phyloP scores from a whole-genome alignment of 1,140 invertebrate genomes.

The Ephestia elutella region DNA sequence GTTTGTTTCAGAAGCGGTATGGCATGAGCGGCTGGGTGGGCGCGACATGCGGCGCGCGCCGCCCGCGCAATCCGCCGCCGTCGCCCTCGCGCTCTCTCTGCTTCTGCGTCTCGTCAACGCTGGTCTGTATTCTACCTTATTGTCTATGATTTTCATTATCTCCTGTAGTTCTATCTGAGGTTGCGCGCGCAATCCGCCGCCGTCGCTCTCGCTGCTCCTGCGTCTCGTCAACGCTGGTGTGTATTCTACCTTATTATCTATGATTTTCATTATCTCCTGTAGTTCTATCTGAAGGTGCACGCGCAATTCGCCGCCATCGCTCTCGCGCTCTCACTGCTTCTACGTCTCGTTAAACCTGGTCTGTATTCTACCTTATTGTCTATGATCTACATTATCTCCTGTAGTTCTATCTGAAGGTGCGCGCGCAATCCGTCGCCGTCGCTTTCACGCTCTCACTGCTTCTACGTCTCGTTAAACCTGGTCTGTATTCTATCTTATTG shows the following conservation, averaged over 20 bases:
- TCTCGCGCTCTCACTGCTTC: constrained; percentile 53
- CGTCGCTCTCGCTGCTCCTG: constrained; percentile 52
- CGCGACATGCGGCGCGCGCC: constrained; percentile 72
- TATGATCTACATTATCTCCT: too few relatives aligned
- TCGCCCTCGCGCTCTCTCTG: constrained; percentile 54
- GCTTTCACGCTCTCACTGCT: constrained; percentile 55
- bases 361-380: constrained; percentile 21
- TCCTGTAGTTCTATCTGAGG: constrained; percentile 6
- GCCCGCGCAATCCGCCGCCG: constrained; percentile 62
- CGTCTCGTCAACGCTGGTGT: constrained; percentile 57
- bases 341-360: constrained; percentile 60
- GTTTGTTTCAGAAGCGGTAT: constrained; percentile 59
- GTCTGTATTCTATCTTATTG: constrained; percentile 34
- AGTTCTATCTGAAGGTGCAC: too few relatives aligned
- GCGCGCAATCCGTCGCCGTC: constrained; percentile 61
- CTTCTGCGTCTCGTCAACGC: constrained; percentile 55
- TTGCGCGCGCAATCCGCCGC: constrained; percentile 63
- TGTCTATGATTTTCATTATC: neutral
- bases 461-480: constrained; percentile 54
- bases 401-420: too few relatives aligned
- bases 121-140: constrained; percentile 38
- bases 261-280: too few relatives aligned
- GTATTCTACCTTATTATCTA: constrained; percentile 22
- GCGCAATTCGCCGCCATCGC: constrained; percentile 60
- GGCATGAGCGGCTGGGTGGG: constrained; percentile 65